phyloP scores from a whole-genome alignment of 2,797 vertebrate genomes.

The Oreortyx pictus region DNA sequence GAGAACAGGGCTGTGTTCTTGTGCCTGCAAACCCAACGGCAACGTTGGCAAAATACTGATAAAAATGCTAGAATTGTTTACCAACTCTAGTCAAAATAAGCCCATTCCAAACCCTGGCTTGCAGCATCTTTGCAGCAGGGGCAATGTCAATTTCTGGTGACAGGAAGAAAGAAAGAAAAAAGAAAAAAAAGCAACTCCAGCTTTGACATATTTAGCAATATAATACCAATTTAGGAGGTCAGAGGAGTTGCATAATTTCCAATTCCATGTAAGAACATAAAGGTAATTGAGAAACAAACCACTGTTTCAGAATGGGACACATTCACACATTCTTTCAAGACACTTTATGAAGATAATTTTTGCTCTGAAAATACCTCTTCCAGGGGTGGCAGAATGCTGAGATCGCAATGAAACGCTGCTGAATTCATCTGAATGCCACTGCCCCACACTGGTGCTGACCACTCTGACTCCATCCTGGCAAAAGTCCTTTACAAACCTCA shows the following conservation, averaged over 20 bases:
- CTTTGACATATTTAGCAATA: constrained; percentile 38
- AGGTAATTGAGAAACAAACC: constrained; percentile 27
- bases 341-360: neutral
- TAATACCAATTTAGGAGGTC: constrained; percentile 20
- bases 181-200: neutral
- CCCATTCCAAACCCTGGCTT: neutral
- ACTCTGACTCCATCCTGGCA: neutral
- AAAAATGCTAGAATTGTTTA: constrained; percentile 56
- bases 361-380: constrained; percentile 29
- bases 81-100: neutral
- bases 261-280: neutral
- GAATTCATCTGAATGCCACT: constrained; percentile 19
- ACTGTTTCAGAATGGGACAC: neutral
- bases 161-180: neutral
- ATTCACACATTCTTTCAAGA: neutral
- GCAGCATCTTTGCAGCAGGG: neutral
- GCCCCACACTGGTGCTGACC: neutral
- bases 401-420: constrained; percentile 12
- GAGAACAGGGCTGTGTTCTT: constrained; percentile 15
- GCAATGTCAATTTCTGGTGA: neutral
- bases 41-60: constrained; percentile 52
- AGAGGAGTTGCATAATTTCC: constrained; percentile 27
- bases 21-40: neutral
- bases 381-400: neutral
- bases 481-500: neutral